These are phyloP conservation scores for Nymphalis polychloros DNA, from an alignment of 2,888 invertebrate species.

Conservation along the genomic window DNA sequence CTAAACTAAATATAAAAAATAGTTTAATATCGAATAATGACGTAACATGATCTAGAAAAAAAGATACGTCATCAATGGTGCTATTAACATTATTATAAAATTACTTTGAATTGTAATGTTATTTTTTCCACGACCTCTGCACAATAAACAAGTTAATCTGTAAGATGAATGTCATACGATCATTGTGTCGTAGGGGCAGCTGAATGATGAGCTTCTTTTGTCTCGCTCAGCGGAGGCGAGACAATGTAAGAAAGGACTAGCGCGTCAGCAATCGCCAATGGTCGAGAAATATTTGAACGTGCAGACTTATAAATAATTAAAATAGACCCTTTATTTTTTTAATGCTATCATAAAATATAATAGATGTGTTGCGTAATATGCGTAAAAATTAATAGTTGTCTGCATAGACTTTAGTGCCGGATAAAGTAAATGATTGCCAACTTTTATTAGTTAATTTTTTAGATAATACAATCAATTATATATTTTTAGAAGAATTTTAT, in stretches of 20 bases:
- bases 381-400: no score
- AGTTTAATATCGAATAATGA: no score
- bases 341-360: no score
- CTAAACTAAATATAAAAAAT: no score
- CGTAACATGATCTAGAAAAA: background rate
- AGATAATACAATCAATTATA: no score
- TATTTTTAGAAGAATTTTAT: no score
- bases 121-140: constrained; percentile 42
- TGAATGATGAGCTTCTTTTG: constrained; percentile 80
- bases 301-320: constrained; percentile 27
- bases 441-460: no score
- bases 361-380: no score
- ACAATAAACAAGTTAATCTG: constrained; percentile 78
- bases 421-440: no score
- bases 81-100: constrained; percentile 60
- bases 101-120: background rate
- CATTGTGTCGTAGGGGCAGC: constrained; percentile 61
- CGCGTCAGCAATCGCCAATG: constrained; percentile 71
- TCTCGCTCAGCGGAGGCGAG: constrained; percentile 61
- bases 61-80: constrained; percentile 26
- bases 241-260: constrained; percentile 67
- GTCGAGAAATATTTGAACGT: constrained; percentile 43
- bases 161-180: constrained; percentile 74
- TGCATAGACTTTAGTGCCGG: no score
- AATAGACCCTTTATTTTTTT: background rate